Evolutionary conservation across 2,113 vertebrate genomes (phyloP), one percentile per base, ranked within the genome.

Genomic region (Dipodomys stephensi): DNA sequence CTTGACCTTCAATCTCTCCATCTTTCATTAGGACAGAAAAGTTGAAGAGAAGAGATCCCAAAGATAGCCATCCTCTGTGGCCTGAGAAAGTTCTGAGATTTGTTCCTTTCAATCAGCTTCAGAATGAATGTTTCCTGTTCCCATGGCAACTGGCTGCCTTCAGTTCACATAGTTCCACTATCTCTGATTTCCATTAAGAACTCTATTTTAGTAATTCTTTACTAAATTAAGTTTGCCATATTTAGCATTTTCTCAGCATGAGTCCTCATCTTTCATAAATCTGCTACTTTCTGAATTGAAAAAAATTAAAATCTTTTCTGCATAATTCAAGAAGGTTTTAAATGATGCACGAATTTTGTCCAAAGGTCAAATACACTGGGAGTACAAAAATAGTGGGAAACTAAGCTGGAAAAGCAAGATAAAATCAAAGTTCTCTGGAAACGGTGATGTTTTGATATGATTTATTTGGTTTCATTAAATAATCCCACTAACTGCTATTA

Each of bases 151-250:
- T 35, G 12, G 71, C 74, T 83, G 30, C 64, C 72, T 95, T 91
- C 16, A 65, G 39, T 76, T 60, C 92, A 89, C 82, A 90, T 90
- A 93, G 88, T 88, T 95, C 86, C 87, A 84, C 79, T 85, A 90
- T 93, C 81, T 94, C 85, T 71, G 79, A 93, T 92, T 96, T 90
- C 67, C 64, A 90, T 90, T 90, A 88, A 13, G 80, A 65, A 90
- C 4, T 79, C 83, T 88, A 79, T 60, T 90, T 76, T 89, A 73
- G 46, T 80, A 88, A 80, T 83, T 73, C 62, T 83, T 78, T 71
- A 90, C 49, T 67, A 93, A 96, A 93, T 93, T 67, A 87, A 92
- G 35, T 46, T 23, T 88, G 23, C 6, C 3, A 30, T 92, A 90
- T 79, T 94, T 95, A 90, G n/a, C 49, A 82, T 87, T 77, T 74